Percentiles rank a stretch among this genome's conserved stretches.
Conservation (phyloP, 2,113 vertebrate species). For the Phylloscopus whistleri region DNA sequence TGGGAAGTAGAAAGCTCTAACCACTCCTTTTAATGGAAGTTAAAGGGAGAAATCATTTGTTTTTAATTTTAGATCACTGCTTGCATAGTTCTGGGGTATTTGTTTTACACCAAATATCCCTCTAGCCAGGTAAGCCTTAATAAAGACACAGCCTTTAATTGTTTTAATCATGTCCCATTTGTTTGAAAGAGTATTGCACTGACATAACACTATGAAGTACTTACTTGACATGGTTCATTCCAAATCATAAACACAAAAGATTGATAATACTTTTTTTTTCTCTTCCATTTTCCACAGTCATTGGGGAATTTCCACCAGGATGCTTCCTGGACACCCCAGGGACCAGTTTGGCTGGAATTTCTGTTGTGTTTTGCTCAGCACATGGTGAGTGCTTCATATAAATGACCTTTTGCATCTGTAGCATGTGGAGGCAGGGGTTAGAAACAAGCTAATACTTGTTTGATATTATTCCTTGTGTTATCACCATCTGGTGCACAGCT, state of each 20-base stretch:
- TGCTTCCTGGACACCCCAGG: neutral
- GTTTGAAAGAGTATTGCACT: neutral
- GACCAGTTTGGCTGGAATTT: neutral
- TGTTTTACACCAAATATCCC: neutral
- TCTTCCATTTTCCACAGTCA: neutral
- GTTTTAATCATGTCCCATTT: neutral
- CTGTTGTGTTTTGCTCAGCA: neutral
- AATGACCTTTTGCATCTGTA: neutral
- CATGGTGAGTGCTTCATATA: neutral
- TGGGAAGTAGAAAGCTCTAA: neutral
- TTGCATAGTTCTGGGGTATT: neutral
- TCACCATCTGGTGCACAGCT: neutral
- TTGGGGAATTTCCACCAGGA: neutral
- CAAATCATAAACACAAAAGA: neutral
- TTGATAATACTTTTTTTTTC: neutral
- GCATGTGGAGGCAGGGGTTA: neutral
- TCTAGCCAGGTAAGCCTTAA: neutral
- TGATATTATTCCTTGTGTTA: constrained; percentile 18
- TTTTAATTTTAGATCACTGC: neutral
- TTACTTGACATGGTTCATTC: neutral
- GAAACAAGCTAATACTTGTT: constrained; percentile 14
- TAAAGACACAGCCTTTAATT: neutral
- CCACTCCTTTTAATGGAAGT: neutral
- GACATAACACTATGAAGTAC: neutral
- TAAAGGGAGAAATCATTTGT: neutral